Evolutionary conservation across 2,797 vertebrate species (phyloP).

Genomic region (Pangasius krempfi): DNA sequence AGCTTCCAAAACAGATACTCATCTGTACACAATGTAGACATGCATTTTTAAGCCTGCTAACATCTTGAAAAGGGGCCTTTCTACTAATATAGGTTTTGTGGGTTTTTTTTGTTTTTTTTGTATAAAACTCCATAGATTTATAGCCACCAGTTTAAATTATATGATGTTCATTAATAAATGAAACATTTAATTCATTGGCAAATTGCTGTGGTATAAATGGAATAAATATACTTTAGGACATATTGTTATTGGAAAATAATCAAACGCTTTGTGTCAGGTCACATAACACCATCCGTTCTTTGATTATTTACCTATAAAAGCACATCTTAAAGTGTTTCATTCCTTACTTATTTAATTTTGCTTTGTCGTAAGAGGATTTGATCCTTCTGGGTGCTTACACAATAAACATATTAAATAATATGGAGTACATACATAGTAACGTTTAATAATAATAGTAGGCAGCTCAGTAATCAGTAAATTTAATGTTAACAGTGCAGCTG

Average conservation of each 20-base stretch:
- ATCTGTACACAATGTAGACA: background rate
- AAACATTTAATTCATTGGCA: background rate
- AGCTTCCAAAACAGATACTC: background rate
- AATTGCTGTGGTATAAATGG: conserved; percentile 1
- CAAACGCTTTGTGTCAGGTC: background rate
- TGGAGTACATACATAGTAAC: background rate
- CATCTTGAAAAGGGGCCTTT: background rate
- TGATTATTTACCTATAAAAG: background rate
- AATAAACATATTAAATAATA: background rate
- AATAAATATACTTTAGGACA: background rate
- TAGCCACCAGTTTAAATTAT: background rate
- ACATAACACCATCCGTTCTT: background rate
- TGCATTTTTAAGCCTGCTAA: background rate
- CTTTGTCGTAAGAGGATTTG: background rate
- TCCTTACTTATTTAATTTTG: background rate
- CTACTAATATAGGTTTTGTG: background rate
- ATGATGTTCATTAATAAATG: background rate
- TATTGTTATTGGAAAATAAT: background rate
- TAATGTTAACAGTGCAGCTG: background rate
- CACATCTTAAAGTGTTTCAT: background rate
- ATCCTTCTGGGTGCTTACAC: background rate
- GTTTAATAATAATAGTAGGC: background rate
- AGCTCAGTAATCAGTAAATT: background rate
- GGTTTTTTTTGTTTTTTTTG: background rate
- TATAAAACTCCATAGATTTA: background rate